Evolutionary conservation across 2,888 invertebrate genomes (phyloP), one percentile per base, ranked within the genome.

Genomic region (Ennomos erosarius): DNA sequence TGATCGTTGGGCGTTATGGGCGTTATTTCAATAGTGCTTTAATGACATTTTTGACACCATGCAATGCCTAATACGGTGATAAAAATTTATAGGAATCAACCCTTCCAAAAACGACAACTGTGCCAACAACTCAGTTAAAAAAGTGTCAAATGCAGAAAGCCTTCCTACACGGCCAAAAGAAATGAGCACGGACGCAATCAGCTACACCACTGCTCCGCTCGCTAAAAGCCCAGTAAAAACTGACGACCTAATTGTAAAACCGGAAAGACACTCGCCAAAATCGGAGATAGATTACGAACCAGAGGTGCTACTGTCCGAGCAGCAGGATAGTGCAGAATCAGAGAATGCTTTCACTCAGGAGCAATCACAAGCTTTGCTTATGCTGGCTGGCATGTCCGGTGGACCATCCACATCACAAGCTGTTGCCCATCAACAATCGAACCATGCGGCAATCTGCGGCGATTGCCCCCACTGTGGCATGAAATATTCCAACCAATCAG

Each of bases 401-500:
- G 85, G 87, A 5, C 87, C 91, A 1, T 92, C 92, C 0, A 88
- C 92, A 3, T 91, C 92, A 1, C 90, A 90, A 69, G 82, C 81
- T 10, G 68, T 84, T 1, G 74, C 87, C 0, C 89, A 89, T 52
- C 88, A 85, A 62, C 88, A 90, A 64, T 90, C 90, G 8, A 93
- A 93, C 63, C 93, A 93, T 65, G 91, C 93, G 11, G 92, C 93
- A 4, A 92, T 93, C 26, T 94, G 94, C 69, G 94, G 95, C 0
- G 94, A 94, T 67, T 95, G 95, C 74, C 95, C 95, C 0, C 95
- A 95, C 75, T 95, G 95, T 68, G 95, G 94, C 11, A 94, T 94
- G 90, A 93, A 94, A 63, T 95, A 95, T 82, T 94, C 95, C 50
- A 95, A 95, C 81, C 95, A 95, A 80, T 95, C 95, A 1, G 95